Base-by-base conservation (phyloP, 2,797 vertebrate species). In the Furcifer pardalis region DNA sequence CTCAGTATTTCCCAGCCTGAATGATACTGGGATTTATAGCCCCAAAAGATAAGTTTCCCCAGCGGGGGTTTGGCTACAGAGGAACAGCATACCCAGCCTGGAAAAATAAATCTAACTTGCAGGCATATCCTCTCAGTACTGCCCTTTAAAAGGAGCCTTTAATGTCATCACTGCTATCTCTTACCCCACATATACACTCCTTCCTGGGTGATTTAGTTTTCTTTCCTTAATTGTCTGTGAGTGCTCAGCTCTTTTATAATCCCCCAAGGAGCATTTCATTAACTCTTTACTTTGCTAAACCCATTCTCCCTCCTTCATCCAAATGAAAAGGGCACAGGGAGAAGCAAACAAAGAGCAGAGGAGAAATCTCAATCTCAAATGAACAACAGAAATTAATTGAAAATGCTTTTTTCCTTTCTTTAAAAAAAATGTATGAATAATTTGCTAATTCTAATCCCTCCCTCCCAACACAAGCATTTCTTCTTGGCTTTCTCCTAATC, bases 181-280 rank as follows among this genome's bases (percentile, higher is more conserved):
- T 86, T 94, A 88, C 89, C 82, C 91, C 52, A 21, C 52, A 56
- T 19, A 19, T 19, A 89, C 92, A 90, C 88, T 93, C 93, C 84
- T 88, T 93, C 90, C 88, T 88, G 91, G 90, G 87, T 84, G 91
- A 94, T 90, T 90, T 91, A 87, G 87, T 93, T 94, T 86, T 92
- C 92, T 93, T 86, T 93, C 88, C 92, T 91, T 93, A 92, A 94
- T 91, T 92, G 90, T 92, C 91, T 93, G 92, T 89, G 93, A 93
- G 87, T 86, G 89, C 88, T 85, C 82, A 86, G 91, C 82, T 95
- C 91, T 88, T 86, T 85, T 81, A 94, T 91, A 93, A 95, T 89
- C 84, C 94, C 79, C 90, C 75, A 89, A 86, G 72, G 87, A 91
- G 91, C 86, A 93, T 89, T 91, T 89, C 85, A 79, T 94, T 84